These are phyloP conservation scores for Drosophila murphyi DNA, from an alignment of 1,140 invertebrate species.

Conservation along the genomic window DNA sequence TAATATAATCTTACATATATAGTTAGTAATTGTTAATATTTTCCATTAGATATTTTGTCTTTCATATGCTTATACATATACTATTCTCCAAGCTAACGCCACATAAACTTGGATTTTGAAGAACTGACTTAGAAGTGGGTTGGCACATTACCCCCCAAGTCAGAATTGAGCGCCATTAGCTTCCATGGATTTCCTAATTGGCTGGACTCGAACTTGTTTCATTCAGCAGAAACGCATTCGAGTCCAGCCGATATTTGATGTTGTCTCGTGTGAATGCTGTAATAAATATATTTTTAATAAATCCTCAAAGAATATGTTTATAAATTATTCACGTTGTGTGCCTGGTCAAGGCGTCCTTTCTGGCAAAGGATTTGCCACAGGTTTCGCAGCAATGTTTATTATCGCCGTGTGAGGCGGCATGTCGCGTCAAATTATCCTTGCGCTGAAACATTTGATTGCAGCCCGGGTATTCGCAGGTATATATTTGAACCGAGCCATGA, in stretches of 20 bases:
- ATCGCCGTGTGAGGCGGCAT: conserved; percentile 26
- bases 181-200: background rate
- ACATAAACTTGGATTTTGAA: too few relatives aligned
- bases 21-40: too few relatives aligned
- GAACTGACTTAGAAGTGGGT: background rate
- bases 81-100: too few relatives aligned
- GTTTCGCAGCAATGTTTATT: conserved; percentile 30
- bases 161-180: too few relatives aligned
- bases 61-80: too few relatives aligned
- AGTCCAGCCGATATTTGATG: background rate
- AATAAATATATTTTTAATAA: background rate
- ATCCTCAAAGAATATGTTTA: background rate
- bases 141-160: too few relatives aligned
- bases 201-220: background rate
- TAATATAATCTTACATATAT: too few relatives aligned
- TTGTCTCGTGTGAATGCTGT: conserved; percentile 3
- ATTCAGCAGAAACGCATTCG: background rate
- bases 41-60: too few relatives aligned
- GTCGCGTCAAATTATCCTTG: conserved; percentile 34
- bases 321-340: conserved; percentile 10
- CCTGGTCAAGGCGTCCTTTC: conserved; percentile 32
- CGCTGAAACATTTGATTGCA: conserved; percentile 47
- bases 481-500: conserved; percentile 26
- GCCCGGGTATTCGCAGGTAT: conserved; percentile 24
- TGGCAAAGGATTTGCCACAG: conserved; percentile 41